phyloP scores from a whole-genome alignment of 2,888 invertebrate genomes.

The Lottia scabra region DNA sequence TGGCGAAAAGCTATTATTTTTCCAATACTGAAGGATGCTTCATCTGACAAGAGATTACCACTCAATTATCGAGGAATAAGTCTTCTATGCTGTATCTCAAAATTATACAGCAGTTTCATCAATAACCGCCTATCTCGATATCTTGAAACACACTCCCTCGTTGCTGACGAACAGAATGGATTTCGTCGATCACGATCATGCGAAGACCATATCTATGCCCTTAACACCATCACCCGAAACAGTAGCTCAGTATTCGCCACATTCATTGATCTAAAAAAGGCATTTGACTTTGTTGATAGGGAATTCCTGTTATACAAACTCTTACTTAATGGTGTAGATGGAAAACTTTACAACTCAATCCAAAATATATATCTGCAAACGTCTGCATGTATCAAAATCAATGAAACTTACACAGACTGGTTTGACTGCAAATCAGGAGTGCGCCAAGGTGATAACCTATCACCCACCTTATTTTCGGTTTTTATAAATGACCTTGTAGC shows the following conservation, averaged over 20 bases:
- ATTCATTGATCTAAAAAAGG: constrained; percentile 7
- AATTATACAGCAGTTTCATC: not conserved
- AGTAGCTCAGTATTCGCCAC: not conserved
- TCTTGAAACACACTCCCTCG: not conserved
- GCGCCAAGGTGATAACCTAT: constrained; percentile 1
- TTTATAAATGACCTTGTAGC: not conserved
- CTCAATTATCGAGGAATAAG: constrained; percentile 5
- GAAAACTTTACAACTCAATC: constrained; percentile 21
- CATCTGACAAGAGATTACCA: not conserved
- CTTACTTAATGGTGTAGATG: constrained; percentile 17
- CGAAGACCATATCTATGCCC: not conserved
- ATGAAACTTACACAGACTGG: not conserved
- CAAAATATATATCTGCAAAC: not conserved
- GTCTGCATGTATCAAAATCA: not conserved
- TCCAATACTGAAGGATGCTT: constrained; percentile 8
- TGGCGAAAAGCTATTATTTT: constrained; percentile 1
- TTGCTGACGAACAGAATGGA: constrained; percentile 13
- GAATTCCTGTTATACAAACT: constrained; percentile 28
- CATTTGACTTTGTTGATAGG: constrained; percentile 20
- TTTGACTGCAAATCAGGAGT: constrained; percentile 3
- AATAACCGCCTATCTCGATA: not conserved
- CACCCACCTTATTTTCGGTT: constrained; percentile 3
- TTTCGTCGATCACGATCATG: not conserved
- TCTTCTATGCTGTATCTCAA: not conserved
- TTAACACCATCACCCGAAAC: not conserved